These are phyloP conservation scores for Trichechus manatus DNA, from an alignment of 2,113 vertebrate genomes.

Conservation along the genomic window DNA sequence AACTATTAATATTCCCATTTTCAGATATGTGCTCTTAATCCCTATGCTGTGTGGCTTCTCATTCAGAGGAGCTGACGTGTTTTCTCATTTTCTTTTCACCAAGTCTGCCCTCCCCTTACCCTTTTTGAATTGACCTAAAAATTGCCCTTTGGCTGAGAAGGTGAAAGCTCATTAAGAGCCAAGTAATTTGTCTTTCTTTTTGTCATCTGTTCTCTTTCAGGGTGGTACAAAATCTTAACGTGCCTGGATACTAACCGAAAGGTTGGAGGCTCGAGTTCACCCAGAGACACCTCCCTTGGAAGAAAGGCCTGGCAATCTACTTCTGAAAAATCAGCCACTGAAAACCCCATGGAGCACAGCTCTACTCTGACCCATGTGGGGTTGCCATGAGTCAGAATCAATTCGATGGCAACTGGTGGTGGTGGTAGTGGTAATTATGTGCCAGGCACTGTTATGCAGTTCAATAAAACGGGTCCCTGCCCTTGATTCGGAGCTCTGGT, in stretches of 20 bases:
- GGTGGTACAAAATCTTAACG: too few species aligned
- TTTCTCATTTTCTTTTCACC: not conserved
- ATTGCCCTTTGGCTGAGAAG: not conserved
- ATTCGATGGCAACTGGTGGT: too few species aligned
- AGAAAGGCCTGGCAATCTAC: not conserved
- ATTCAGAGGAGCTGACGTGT: not conserved
- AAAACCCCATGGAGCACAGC: not conserved
- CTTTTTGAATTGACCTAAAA: not conserved
- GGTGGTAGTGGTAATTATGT: not conserved
- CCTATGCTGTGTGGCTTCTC: not conserved
- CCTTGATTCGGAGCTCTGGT: too few species aligned
- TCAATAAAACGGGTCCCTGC: conserved; percentile 41
- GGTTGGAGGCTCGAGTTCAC: not conserved
- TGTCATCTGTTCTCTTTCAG: not conserved
- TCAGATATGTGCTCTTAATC: not conserved
- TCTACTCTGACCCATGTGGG: not conserved
- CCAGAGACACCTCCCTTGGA: not conserved
- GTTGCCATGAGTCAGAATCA: not conserved
- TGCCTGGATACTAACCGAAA: not conserved
- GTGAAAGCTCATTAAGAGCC: conserved; percentile 13
- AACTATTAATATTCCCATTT: not conserved
- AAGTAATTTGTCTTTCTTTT: conserved; percentile 9
- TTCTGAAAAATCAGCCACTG: not conserved
- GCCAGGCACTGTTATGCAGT: conserved; percentile 1
- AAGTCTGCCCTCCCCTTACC: not conserved